These are phyloP conservation scores for Dinocampus coccinellae DNA, from an alignment of 2,888 invertebrate genomes.

Conservation along the genomic window DNA sequence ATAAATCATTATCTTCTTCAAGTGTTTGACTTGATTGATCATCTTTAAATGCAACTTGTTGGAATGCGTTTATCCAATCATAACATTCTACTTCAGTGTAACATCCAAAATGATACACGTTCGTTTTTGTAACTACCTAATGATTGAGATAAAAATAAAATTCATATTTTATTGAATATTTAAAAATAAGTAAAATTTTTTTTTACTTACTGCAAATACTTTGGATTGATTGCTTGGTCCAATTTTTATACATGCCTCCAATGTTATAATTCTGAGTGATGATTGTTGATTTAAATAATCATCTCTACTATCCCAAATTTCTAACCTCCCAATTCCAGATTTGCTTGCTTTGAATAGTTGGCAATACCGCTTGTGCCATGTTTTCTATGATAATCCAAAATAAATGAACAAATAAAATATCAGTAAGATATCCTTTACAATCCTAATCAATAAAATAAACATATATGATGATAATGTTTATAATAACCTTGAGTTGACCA, in stretches of 20 bases:
- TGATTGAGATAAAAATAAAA: conserved; percentile 6
- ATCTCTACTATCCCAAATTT: conserved; percentile 86
- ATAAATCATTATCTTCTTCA: conserved; percentile 91
- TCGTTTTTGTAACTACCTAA: conserved; percentile 81
- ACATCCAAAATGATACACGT: conserved; percentile 75
- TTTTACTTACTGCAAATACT: conserved; percentile 70
- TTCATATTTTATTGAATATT: too few relatives aligned
- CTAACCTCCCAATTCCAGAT: conserved; percentile 86
- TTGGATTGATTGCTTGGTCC: conserved; percentile 70
- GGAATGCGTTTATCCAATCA: conserved; percentile 85
- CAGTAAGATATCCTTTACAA: not conserved
- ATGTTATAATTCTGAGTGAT: conserved; percentile 81
- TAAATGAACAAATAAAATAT: conserved; percentile 7
- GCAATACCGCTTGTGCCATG: conserved; percentile 85
- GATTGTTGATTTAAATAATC: conserved; percentile 76
- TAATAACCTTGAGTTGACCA: conserved; percentile 83
- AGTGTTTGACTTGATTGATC: conserved; percentile 75
- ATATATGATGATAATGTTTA: conserved; percentile 50
- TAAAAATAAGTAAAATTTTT: too few relatives aligned
- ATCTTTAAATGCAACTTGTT: conserved; percentile 85
- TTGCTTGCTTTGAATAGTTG: conserved; percentile 85
- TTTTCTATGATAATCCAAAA: conserved; percentile 76
- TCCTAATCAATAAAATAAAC: conserved; percentile 6
- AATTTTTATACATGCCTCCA: conserved; percentile 91
- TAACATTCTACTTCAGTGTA: conserved; percentile 78